phyloP scores from a whole-genome alignment of 2,888 invertebrate genomes.

The Theretra japonica region DNA sequence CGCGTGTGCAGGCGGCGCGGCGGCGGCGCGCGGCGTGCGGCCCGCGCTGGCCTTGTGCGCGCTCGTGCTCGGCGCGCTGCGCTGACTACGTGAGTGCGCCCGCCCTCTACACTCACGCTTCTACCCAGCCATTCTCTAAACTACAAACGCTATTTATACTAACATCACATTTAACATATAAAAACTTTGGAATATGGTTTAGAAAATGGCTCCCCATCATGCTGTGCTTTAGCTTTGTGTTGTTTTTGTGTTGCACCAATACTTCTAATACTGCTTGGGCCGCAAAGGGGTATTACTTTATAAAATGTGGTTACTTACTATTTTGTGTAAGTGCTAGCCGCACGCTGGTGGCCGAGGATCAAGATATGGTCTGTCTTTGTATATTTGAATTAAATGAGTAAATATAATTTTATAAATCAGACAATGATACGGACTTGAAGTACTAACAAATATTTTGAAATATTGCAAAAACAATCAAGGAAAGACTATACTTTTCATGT shows the following conservation, averaged over 20 bases:
- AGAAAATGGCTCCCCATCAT: slow-evolving; percentile 19
- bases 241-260: slow-evolving; percentile 13
- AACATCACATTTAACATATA: too few relatives aligned
- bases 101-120: slow-evolving; percentile 15
- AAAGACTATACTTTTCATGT: too few relatives aligned
- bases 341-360: too few relatives aligned
- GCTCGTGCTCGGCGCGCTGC: slow-evolving; percentile 75
- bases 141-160: neutral
- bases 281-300: neutral
- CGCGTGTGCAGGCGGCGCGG: slow-evolving; percentile 76
- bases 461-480: too few relatives aligned
- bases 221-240: slow-evolving; percentile 5
- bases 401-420: too few relatives aligned
- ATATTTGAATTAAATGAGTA: too few relatives aligned
- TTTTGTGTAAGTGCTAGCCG: neutral
- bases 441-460: too few relatives aligned
- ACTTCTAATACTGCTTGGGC: neutral
- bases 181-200: neutral
- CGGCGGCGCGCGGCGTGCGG: slow-evolving; percentile 61
- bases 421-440: too few relatives aligned
- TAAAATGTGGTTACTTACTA: neutral
- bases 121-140: slow-evolving; percentile 1
- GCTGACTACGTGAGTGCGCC: slow-evolving; percentile 78
- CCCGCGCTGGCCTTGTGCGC: slow-evolving; percentile 70
- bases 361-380: too few relatives aligned